These are phyloP conservation scores for Artemia sinica DNA, from an alignment of 2,888 invertebrate species.

Conservation along the genomic window DNA sequence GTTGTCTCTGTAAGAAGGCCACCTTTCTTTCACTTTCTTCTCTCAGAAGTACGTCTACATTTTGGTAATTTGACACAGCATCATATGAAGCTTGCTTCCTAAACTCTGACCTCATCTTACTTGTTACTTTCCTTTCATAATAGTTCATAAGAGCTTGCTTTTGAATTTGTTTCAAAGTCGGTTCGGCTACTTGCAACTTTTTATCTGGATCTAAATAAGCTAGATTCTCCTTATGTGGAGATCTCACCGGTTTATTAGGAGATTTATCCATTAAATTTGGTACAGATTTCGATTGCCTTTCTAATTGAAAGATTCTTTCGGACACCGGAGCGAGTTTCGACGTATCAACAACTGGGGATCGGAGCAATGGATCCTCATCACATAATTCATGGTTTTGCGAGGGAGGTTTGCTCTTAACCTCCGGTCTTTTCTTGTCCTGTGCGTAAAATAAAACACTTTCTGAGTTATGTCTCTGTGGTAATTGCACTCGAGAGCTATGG, in stretches of 20 bases:
- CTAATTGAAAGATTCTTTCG: slow-evolving; percentile 46
- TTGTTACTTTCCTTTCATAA: slow-evolving; percentile 49
- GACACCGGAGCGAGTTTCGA: slow-evolving; percentile 42
- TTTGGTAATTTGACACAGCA: neutral
- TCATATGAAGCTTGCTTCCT: slow-evolving; percentile 18
- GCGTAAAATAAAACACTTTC: slow-evolving; percentile 54
- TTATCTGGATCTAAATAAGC: slow-evolving; percentile 55
- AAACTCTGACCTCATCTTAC: slow-evolving; percentile 22
- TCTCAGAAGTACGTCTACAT: neutral
- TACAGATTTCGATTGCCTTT: slow-evolving; percentile 34
- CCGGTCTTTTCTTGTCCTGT: slow-evolving; percentile 33
- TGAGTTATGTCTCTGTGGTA: slow-evolving; percentile 57
- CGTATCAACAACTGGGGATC: slow-evolving; percentile 29
- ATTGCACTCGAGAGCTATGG: slow-evolving; percentile 55
- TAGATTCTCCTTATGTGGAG: slow-evolving; percentile 31
- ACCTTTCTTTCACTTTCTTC: neutral
- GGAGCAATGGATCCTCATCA: slow-evolving; percentile 24
- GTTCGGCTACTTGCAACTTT: slow-evolving; percentile 46
- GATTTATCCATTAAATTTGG: slow-evolving; percentile 20
- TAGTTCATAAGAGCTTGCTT: slow-evolving; percentile 64
- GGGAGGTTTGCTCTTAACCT: slow-evolving; percentile 5
- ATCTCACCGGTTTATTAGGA: slow-evolving; percentile 15
- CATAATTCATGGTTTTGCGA: too few relatives aligned
- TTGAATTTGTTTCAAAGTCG: slow-evolving; percentile 59
- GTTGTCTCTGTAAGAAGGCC: neutral